These are phyloP conservation scores for Phalacrocorax brasilianus DNA, from an alignment of 2,113 vertebrate genomes.

Conservation along the genomic window DNA sequence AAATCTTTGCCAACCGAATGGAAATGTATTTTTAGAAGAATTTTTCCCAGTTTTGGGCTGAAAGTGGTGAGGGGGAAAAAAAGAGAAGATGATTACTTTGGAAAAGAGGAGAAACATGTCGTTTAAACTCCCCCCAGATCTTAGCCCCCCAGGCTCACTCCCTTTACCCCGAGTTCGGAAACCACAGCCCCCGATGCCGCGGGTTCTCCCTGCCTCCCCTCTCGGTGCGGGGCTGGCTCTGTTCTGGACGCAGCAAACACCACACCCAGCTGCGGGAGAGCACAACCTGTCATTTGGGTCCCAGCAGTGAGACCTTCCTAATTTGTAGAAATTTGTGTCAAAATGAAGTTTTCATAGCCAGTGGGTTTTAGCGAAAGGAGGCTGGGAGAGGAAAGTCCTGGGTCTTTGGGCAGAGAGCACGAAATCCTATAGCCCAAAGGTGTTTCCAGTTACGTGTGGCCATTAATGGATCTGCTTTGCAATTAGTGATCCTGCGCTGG, in stretches of 20 bases:
- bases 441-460: background rate
- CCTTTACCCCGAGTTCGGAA: background rate
- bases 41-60: background rate
- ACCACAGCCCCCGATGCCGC: background rate
- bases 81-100: background rate
- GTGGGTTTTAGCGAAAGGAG: background rate
- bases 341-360: background rate
- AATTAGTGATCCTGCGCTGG: background rate
- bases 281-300: background rate
- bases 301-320: background rate
- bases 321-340: background rate
- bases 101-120: background rate
- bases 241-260: background rate
- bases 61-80: background rate
- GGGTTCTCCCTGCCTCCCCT: background rate
- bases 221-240: accelerated
- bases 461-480: background rate
- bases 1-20: background rate
- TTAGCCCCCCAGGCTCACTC: accelerated
- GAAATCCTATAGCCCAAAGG: background rate
- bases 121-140: background rate
- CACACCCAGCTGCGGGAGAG: background rate
- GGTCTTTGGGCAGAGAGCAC: background rate
- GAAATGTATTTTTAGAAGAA: background rate
- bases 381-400: background rate